Conservation (phyloP, 2,888 invertebrate genomes). For the Crocallis elinguaria region DNA sequence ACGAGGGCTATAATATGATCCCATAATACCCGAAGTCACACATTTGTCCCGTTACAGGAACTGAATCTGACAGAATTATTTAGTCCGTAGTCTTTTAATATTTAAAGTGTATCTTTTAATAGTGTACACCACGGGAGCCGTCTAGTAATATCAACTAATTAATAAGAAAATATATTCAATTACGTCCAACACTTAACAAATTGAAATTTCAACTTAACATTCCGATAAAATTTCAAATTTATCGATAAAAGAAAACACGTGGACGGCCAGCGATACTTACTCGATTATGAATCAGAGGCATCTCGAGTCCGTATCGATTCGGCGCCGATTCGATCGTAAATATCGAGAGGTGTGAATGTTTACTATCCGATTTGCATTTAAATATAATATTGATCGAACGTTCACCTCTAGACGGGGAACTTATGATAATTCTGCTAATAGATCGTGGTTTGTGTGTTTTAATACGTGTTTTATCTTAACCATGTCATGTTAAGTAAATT, state of each 20-base stretch:
- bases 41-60: too few species aligned
- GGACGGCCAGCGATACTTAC: not conserved
- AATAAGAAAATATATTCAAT: slow-evolving; percentile 14
- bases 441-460: slow-evolving; percentile 4
- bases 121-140: not conserved
- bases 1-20: too few species aligned
- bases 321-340: slow-evolving; percentile 21
- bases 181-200: slow-evolving; percentile 17
- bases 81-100: not conserved
- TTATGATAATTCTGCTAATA: slow-evolving; percentile 22
- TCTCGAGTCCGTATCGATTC: slow-evolving; percentile 15
- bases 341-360: slow-evolving; percentile 27
- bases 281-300: slow-evolving; percentile 12
- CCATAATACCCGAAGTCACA: too few species aligned
- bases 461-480: slow-evolving; percentile 1
- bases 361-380: slow-evolving; percentile 31
- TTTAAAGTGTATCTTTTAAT: not conserved
- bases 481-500: not conserved
- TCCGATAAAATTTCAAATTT: slow-evolving; percentile 6
- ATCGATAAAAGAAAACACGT: not conserved
- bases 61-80: not conserved
- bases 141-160: slow-evolving; percentile 14
- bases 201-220: slow-evolving; percentile 15
- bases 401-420: slow-evolving; percentile 25
- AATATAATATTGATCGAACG: slow-evolving; percentile 25